These are phyloP conservation scores for Synanthedon andrenaeformis DNA, from an alignment of 2,888 invertebrate species.

Conservation along the genomic window DNA sequence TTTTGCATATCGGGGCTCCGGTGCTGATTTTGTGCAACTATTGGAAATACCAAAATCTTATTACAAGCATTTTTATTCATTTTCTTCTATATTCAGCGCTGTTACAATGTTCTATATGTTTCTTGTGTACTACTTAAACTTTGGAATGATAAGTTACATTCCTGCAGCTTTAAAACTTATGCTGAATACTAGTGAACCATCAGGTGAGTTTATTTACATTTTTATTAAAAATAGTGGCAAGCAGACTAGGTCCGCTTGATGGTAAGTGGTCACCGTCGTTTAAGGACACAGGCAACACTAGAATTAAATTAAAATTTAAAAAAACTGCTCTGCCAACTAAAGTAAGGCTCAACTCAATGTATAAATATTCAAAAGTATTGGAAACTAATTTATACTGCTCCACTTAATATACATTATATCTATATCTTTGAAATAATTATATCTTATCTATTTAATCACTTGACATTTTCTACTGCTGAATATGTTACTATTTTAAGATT, in stretches of 20 bases:
- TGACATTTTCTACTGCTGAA: no score
- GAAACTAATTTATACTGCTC: no score
- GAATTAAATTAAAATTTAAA: no score
- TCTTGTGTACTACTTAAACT: slow-evolving; percentile 58
- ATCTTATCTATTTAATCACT: no score
- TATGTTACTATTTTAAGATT: no score
- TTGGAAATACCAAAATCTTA: slow-evolving; percentile 83
- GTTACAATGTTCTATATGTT: slow-evolving; percentile 56
- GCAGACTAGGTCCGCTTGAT: no score
- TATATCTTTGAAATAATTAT: no score
- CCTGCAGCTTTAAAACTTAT: slow-evolving; percentile 54
- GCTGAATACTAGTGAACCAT: slow-evolving; percentile 44
- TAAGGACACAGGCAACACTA: no score
- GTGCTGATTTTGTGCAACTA: slow-evolving; percentile 47
- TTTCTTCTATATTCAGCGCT: slow-evolving; percentile 72
- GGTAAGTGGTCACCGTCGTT: no score
- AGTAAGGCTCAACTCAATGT: no score
- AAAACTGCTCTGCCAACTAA: no score
- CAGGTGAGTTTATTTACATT: slow-evolving; percentile 52
- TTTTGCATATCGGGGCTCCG: slow-evolving; percentile 70
- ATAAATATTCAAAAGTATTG: neutral
- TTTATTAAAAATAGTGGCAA: neutral
- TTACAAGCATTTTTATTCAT: slow-evolving; percentile 85
- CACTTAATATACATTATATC: no score
- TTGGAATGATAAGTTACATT: slow-evolving; percentile 59